These are phyloP conservation scores for Desmodus rotundus DNA, from an alignment of 2,113 vertebrate genomes.

Conservation along the genomic window DNA sequence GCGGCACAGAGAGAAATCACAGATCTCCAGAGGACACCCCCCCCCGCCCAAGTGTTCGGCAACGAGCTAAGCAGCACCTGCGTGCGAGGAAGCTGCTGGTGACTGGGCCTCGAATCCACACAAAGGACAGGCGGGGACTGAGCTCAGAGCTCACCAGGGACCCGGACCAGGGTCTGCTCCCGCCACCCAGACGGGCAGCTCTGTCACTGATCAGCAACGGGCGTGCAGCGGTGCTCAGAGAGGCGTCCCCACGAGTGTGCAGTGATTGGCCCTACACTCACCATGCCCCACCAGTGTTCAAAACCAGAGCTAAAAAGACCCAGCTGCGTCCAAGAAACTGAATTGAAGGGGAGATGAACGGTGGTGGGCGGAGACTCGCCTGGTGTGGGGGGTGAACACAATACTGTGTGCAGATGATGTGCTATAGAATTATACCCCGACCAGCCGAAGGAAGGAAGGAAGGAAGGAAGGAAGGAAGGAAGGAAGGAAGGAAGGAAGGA, in stretches of 20 bases:
- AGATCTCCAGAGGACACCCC: rapidly evolving
- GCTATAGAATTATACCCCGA: no score
- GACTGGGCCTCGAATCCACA: rapidly evolving
- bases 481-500: no score
- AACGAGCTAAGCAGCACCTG: rapidly evolving
- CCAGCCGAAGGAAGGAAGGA: no score
- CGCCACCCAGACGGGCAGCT: rapidly evolving
- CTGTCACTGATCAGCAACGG: rapidly evolving
- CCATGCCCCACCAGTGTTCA: not conserved
- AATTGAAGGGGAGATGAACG: no score
- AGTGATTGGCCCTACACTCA: no score
- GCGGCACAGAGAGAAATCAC: no score
- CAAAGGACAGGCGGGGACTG: rapidly evolving
- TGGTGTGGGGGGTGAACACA: no score
- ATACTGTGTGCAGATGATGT: no score
- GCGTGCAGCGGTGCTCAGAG: rapidly evolving
- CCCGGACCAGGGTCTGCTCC: not conserved
- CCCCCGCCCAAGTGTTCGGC: rapidly evolving
- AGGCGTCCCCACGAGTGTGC: not conserved
- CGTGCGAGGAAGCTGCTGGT: rapidly evolving
- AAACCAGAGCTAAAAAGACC: not conserved
- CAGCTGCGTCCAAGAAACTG: not conserved
- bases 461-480: no score
- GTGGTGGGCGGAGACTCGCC: no score
- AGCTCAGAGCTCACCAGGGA: rapidly evolving